phyloP scores from a whole-genome alignment of 1,140 invertebrate genomes.

The Zaprionus lachaisei region DNA sequence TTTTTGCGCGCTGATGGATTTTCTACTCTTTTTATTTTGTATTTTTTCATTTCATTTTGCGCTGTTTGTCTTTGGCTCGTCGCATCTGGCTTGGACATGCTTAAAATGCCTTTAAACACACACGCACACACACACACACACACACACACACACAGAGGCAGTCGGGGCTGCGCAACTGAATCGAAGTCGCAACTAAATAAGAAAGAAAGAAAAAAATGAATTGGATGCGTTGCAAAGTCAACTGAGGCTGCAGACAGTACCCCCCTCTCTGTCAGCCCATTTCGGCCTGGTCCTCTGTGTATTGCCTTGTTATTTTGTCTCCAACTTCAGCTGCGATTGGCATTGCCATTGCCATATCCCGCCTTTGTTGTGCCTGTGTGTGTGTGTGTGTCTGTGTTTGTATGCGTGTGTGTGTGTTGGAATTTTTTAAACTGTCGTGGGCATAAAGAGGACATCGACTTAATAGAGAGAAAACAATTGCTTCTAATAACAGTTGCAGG shows the following conservation, averaged over 20 bases:
- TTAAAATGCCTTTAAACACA: conserved; percentile 76
- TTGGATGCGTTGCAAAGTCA: conserved; percentile 79
- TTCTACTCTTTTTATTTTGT: conserved; percentile 66
- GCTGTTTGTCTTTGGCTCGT: conserved; percentile 63
- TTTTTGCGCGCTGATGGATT: conserved; percentile 83
- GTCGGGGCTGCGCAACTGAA: conserved; percentile 61
- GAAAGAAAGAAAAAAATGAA: conserved; percentile 64
- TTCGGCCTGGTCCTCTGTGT: conserved; percentile 73
- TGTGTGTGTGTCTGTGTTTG: neutral
- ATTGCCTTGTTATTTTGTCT: conserved; percentile 79
- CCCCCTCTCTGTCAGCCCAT: conserved; percentile 20
- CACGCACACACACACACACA: conserved; percentile 39
- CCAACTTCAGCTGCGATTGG: conserved; percentile 34
- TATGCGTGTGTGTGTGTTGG: conserved; percentile 57
- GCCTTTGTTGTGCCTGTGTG: conserved; percentile 26
- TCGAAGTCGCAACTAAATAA: conserved; percentile 77
- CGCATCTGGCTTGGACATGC: conserved; percentile 71
- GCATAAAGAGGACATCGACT: conserved; percentile 83
- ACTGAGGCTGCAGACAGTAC: conserved; percentile 28
- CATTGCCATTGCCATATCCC: conserved; percentile 53
- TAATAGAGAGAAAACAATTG: conserved; percentile 83
- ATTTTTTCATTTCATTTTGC: conserved; percentile 13
- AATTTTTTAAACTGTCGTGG: conserved; percentile 83
- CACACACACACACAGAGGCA: conserved; percentile 19
- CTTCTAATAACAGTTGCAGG: conserved; percentile 67